Evolutionary conservation across 2,113 vertebrate species (phyloP), one percentile per base, ranked within the genome.

Genomic region (Oncorhynchus gorbuscha): DNA sequence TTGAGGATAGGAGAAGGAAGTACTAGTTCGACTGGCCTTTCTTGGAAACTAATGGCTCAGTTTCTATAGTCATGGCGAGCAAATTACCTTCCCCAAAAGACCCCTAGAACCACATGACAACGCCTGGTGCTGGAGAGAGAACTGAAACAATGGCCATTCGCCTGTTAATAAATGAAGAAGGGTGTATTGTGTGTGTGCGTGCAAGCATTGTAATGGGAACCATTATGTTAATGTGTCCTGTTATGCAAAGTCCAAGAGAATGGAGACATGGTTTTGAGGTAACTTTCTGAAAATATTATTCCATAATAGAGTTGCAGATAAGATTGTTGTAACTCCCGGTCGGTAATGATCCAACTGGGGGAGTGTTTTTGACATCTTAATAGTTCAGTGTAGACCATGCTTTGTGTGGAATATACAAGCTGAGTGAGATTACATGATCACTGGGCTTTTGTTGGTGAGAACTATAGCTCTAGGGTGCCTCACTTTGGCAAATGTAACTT

Each of bases 51-150:
- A 85, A 35, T 75, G 77, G 64, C 72, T 77, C 74, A 35, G 81
- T 51, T 90, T 86, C 81, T 82, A 83, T 79, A 71, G 55, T 75
- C 79, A 75, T n/a, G 75, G 71, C 75, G 76, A 88, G 78, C 70
- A 87, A 81, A n/a, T 84, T 81, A 89, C 87, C 85, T 86, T 83
- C 80, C 65, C 75, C 77, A 79, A 88, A 85, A 82, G 80, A 79
- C 82, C 84, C 69, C 14, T 51, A 14, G 49, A 35, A 82, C 76
- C 75, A 81, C 77, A 81, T 71, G 6, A 35, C 35, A 64, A 69
- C 55, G 72, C 82, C 84, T 79, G 26, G 70, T 88, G 89, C 80
- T 61, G 5, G 58, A 35, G 72, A 24, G 61, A 85, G 90, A 88
- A 90, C 88, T 77, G 77, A 81, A 86, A 85, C 86, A 86, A 84